Percentiles rank a stretch among this genome's conserved stretches.
These are phyloP conservation scores for Eptatretus atami DNA, from an alignment of 2,797 vertebrate genomes.

Conservation along the genomic window DNA sequence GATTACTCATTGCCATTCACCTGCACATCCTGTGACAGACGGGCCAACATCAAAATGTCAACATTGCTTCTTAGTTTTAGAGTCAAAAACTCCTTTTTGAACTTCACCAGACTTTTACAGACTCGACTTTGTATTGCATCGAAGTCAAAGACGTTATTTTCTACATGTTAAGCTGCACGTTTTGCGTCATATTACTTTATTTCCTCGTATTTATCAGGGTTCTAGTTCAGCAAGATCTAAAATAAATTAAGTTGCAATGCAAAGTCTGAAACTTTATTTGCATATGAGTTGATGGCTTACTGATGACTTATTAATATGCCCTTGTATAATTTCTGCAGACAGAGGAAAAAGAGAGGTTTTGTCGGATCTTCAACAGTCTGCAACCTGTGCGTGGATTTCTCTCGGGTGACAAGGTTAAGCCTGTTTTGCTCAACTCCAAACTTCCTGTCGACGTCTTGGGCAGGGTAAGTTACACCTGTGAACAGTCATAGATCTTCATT, in stretches of 20 bases:
- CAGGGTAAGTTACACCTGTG: slow-evolving; percentile 23
- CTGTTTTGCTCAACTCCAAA: slow-evolving; percentile 89
- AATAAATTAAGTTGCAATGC: neutral
- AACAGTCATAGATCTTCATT: neutral
- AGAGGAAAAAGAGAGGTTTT: slow-evolving; percentile 83
- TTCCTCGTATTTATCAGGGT: no score
- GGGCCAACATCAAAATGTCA: no score
- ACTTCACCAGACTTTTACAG: no score
- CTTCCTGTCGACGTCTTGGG: slow-evolving; percentile 80
- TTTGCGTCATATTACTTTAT: no score
- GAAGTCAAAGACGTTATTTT: no score
- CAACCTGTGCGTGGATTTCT: slow-evolving; percentile 48
- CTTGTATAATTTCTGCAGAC: slow-evolving; percentile 18
- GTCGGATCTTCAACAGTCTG: slow-evolving; percentile 77
- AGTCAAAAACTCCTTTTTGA: no score
- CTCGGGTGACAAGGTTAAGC: slow-evolving; percentile 86
- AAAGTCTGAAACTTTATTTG: neutral
- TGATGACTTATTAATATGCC: neutral
- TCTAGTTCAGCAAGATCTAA: no score
- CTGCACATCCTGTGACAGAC: no score
- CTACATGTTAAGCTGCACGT: no score
- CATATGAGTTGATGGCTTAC: neutral
- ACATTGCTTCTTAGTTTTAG: no score
- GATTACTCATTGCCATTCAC: no score
- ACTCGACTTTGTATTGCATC: no score